These are phyloP conservation scores for Centropyge bicolor DNA, from an alignment of 2,797 vertebrate genomes.

Conservation along the genomic window DNA sequence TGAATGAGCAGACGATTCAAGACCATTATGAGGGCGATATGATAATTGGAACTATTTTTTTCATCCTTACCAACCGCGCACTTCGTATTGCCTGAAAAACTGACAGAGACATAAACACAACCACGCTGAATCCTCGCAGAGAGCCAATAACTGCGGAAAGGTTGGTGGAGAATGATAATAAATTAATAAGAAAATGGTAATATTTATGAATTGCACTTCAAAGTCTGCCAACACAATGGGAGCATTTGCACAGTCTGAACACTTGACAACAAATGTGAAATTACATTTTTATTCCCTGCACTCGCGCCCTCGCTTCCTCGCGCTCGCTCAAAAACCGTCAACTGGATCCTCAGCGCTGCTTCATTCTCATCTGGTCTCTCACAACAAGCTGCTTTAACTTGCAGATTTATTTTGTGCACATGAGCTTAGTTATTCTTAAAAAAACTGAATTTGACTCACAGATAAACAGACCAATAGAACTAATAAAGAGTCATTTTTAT, in stretches of 20 bases:
- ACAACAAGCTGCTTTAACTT: not conserved
- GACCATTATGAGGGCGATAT: not conserved
- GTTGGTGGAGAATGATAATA: not conserved
- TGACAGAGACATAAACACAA: not conserved
- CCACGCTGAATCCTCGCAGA: not conserved
- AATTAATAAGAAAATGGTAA: not conserved
- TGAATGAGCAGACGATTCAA: conserved; percentile 11
- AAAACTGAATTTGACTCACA: not conserved
- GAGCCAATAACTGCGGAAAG: not conserved
- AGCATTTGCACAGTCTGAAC: not conserved
- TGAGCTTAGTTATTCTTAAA: not conserved
- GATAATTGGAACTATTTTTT: not conserved
- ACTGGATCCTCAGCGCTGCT: conserved; percentile 4
- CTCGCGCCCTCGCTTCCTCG: not conserved
- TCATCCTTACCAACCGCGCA: not conserved
- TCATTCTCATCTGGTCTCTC: not conserved
- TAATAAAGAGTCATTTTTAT: not conserved
- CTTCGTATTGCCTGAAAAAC: not conserved
- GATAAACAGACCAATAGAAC: not conserved
- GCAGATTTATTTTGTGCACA: not conserved
- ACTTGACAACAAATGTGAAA: conserved; percentile 4
- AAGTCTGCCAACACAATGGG: not conserved
- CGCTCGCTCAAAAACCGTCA: not conserved
- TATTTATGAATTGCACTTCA: conserved; percentile 7
- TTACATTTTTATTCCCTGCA: not conserved